Conservation (phyloP, 2,797 vertebrate genomes). For the Holocentrus rufus region DNA sequence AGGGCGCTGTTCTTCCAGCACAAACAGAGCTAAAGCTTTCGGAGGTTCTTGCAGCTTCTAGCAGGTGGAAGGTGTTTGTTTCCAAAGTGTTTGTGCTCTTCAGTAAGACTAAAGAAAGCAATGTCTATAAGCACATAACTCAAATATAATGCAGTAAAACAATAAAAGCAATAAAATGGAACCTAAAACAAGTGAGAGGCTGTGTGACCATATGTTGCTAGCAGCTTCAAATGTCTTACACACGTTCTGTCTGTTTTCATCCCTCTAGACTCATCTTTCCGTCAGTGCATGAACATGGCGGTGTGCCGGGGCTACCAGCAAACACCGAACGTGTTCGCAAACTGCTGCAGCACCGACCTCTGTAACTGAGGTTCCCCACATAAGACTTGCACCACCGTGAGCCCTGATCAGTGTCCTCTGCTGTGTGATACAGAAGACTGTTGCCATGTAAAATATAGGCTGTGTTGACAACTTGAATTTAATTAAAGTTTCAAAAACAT, state of each 20-base stretch:
- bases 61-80: too few species aligned
- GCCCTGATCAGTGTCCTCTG: not conserved
- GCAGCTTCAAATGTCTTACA: not conserved
- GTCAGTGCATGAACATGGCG: conserved; percentile 64
- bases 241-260: not conserved
- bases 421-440: not conserved
- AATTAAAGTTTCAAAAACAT: not conserved
- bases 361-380: conserved; percentile 62
- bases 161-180: too few species aligned
- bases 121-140: too few species aligned
- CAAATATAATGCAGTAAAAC: too few species aligned
- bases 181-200: too few species aligned
- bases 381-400: not conserved
- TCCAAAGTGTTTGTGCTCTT: too few species aligned
- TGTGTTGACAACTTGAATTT: not conserved
- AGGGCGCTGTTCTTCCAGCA: too few species aligned
- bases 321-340: conserved; percentile 7
- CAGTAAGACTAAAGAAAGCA: too few species aligned
- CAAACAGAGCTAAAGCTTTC: too few species aligned
- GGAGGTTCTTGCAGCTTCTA: too few species aligned
- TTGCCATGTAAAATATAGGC: not conserved
- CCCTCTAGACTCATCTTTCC: conserved; percentile 33
- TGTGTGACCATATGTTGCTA: too few species aligned
- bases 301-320: conserved; percentile 43
- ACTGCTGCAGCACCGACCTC: conserved; percentile 64